Conservation (phyloP, 2,888 invertebrate genomes). For the Xanthostigma xanthostigma region DNA sequence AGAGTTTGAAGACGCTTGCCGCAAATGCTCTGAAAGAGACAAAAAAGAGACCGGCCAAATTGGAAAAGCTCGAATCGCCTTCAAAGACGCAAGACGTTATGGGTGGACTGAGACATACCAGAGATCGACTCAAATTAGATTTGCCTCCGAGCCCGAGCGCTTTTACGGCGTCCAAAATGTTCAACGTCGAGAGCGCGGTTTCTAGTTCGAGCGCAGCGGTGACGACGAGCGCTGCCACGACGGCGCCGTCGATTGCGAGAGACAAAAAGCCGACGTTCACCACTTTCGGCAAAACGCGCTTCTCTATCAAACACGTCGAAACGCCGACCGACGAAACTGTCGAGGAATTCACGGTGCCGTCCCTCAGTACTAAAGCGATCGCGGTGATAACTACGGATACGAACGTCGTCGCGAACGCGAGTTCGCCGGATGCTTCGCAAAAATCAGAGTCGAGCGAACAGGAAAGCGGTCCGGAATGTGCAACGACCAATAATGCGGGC, state of each 20-base stretch:
- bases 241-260: slow-evolving; percentile 42
- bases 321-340: slow-evolving; percentile 26
- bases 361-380: not conserved
- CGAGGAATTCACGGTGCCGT: not conserved
- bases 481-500: slow-evolving; percentile 26
- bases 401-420: slow-evolving; percentile 23
- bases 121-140: slow-evolving; percentile 55
- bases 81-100: slow-evolving; percentile 22
- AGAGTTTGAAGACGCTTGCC: slow-evolving; percentile 22
- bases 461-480: slow-evolving; percentile 17
- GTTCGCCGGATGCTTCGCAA: slow-evolving; percentile 6
- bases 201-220: slow-evolving; percentile 22
- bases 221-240: slow-evolving; percentile 20
- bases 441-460: slow-evolving; percentile 15
- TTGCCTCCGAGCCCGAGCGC: slow-evolving; percentile 41
- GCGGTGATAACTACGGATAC: not conserved
- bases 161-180: slow-evolving; percentile 23
- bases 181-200: slow-evolving; percentile 30
- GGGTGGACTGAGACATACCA: slow-evolving; percentile 57
- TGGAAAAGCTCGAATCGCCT: slow-evolving; percentile 3
- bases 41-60: slow-evolving; percentile 2
- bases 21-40: slow-evolving; percentile 13
- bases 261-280: slow-evolving; percentile 44
- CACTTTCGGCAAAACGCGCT: slow-evolving; percentile 40
- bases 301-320: slow-evolving; percentile 28